These are phyloP conservation scores for Chironomus striatipennis DNA, from an alignment of 1,140 invertebrate species.

Conservation along the genomic window DNA sequence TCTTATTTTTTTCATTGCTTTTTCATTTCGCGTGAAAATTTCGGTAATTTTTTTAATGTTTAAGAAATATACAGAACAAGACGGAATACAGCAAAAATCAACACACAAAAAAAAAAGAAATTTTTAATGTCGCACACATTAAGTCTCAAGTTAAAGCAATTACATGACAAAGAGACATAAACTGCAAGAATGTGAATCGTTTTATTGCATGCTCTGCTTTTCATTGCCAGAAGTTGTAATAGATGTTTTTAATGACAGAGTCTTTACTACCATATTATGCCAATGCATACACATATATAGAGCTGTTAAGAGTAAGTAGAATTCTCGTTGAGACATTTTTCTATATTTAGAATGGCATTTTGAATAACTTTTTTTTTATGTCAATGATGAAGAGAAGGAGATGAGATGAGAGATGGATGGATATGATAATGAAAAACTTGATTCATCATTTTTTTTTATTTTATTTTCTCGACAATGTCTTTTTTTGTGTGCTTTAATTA, in stretches of 20 bases:
- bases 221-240: constrained; percentile 1
- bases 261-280: neutral
- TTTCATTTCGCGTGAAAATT: neutral
- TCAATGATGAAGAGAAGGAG: too few species aligned
- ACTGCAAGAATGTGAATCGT: constrained; percentile 12
- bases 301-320: too few species aligned
- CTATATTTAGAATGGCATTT: too few species aligned
- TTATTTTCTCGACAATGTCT: too few species aligned
- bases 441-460: too few species aligned
- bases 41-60: neutral
- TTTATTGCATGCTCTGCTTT: constrained; percentile 1
- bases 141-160: neutral
- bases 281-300: neutral
- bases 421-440: too few species aligned
- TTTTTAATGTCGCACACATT: constrained; percentile 5
- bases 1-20: neutral
- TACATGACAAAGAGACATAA: constrained; percentile 3
- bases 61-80: neutral
- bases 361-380: too few species aligned
- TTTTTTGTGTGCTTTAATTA: too few species aligned
- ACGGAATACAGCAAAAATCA: neutral
- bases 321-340: too few species aligned
- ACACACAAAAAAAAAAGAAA: neutral
- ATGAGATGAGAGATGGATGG: too few species aligned
- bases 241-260: constrained; percentile 6